Evolutionary conservation across 2,888 invertebrate species (phyloP), one percentile per base, ranked within the genome.

Genomic region (Hypena proboscidalis): DNA sequence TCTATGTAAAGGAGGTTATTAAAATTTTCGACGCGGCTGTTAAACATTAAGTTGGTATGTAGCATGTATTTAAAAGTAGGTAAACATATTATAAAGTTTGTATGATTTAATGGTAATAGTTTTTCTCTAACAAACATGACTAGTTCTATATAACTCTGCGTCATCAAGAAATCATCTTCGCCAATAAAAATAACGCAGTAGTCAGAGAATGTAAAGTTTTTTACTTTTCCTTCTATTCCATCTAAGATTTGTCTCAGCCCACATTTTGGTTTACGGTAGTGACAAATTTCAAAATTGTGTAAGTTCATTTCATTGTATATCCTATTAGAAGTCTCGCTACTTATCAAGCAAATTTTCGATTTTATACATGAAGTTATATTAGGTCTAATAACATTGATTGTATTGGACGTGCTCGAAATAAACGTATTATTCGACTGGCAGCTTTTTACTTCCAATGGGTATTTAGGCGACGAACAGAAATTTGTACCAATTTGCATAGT

Each of bases 1-100:
- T 33, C 33, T 15, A 33, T 33, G 20, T 22, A 33, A 14, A 33
- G 13, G 14, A 33, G 15, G 14, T 33, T 22, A 23, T 33, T 22
- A 9, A 23, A 33, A 14, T 8, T 33, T 14, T 33, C 33, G 13
- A 33, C 7, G 4, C 23, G n/a, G 15, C 33, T 23, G 8, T 33
- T 33, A 7, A 23, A 33, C 33, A 33, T 33, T 9, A 33, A 2
- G 14, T 29, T 29, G 7, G 2, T 8, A 9, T 29, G 4, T n/a
- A 21, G 2, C 21, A 21, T 21, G 7, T 21, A 21, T 21, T 21
- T 21, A 21, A 21, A 21, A 21, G 21, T 21, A 6, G 21, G 21
- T 21, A 21, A n/a, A 7, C 21, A 21, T 21, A 21, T 21, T 3
- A 21, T 21, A 7, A 21, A 21, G n/a, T 21, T 21, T 7, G 21